Conservation (phyloP, 53 echinoderm and acorn worm genomes). For the Echinarachnius parma region DNA sequence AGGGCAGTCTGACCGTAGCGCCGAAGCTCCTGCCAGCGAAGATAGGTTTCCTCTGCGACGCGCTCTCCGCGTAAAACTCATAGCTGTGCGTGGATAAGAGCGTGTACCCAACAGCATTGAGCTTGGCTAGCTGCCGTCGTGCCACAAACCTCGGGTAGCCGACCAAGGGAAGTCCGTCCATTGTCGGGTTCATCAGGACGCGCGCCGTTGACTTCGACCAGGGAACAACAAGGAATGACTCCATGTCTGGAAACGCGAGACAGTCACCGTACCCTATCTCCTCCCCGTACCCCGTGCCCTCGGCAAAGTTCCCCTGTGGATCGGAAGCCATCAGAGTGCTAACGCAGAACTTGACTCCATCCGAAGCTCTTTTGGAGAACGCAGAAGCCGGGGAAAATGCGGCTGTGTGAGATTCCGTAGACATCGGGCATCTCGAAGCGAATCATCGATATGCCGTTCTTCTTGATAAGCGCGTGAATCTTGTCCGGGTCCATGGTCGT, state of each 20-base stretch:
- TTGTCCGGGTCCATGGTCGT: conserved; percentile 27
- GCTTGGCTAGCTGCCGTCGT: conserved; percentile 13
- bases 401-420: conserved; percentile 32
- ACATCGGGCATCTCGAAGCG: conserved; percentile 41
- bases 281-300: conserved; percentile 28
- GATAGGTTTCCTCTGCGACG: conserved; percentile 17
- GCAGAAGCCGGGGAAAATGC: conserved; percentile 11
- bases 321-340: conserved; percentile 19
- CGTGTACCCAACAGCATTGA: conserved; percentile 16
- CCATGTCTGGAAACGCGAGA: conserved; percentile 11
- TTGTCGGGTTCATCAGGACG: conserved; percentile 29
- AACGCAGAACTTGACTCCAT: conserved; percentile 21
- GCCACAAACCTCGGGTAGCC: conserved; percentile 28
- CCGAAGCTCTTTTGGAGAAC: conserved; percentile 1
- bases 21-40: conserved; percentile 29
- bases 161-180: not conserved
- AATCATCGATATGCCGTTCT: conserved; percentile 25
- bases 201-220: conserved; percentile 27
- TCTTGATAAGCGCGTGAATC: conserved; percentile 21
- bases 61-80: conserved; percentile 36
- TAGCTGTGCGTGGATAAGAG: conserved; percentile 23
- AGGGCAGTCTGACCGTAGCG: conserved; percentile 23
- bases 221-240: conserved; percentile 17
- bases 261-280: conserved; percentile 31
- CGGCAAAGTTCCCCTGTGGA: conserved; percentile 14